Conservation (phyloP, 2,797 vertebrate genomes). For the Lagocephalus sceleratus region DNA sequence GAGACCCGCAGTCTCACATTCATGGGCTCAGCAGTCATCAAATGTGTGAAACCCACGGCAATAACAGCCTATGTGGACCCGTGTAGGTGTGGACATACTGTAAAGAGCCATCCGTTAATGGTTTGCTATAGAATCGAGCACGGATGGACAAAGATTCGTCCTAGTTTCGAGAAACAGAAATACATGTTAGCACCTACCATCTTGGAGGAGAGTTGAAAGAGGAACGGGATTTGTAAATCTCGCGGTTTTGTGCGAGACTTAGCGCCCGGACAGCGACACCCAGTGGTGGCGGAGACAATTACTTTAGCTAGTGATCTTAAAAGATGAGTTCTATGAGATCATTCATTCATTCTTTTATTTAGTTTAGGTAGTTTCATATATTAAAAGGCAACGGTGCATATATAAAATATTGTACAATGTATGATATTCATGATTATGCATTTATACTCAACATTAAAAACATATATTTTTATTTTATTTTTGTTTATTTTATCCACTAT, state of each 20-base stretch:
- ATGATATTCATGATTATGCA: not conserved
- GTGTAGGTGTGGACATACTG: rapidly evolving
- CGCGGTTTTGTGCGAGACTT: conserved; percentile 77
- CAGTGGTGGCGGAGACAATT: not conserved
- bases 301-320: not conserved
- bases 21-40: not conserved
- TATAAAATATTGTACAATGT: not conserved
- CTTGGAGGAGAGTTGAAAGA: conserved; percentile 73
- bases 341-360: not conserved
- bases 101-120: rapidly evolving
- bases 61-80: not conserved
- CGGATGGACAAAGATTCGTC: conserved; percentile 69
- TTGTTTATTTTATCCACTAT: too few relatives aligned
- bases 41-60: rapidly evolving
- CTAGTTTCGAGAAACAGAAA: not conserved
- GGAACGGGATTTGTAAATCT: conserved; percentile 61
- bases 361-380: not conserved
- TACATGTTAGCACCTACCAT: conserved; percentile 71
- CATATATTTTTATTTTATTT: too few relatives aligned
- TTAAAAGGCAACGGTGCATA: not conserved
- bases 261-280: conserved; percentile 47
- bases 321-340: not conserved
- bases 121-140: not conserved
- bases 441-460: not conserved
- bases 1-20: not conserved